Base-by-base conservation (phyloP, 2,888 invertebrate genomes). In the Archips xylosteana region DNA sequence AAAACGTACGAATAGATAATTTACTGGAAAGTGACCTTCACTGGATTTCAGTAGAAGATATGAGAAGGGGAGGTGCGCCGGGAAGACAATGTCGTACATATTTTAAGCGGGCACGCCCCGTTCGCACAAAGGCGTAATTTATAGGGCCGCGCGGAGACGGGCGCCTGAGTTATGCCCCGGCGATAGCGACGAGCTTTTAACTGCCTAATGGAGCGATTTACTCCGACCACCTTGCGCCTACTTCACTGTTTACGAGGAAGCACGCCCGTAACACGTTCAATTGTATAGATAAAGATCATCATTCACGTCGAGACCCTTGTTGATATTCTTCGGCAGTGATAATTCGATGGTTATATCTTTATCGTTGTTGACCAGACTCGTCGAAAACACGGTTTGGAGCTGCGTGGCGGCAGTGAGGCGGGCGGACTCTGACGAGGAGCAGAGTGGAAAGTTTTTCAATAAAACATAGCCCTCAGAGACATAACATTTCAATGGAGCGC, bases 101-200 rank as follows among this genome's bases (percentile, higher is more conserved):
- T 93, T 92, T 92, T 91, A 94, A 90, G 87, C 89, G 88, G 91
- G 89, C 89, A 91, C 92, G 92, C 92, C 93, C 90, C 83, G 87
- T 90, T 92, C 91, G 91, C 92, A 94, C 92, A 94, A 92, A 92
- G 91, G 89, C 89, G 91, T 92, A 92, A 94, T 94, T 94, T 93
- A 94, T 93, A 89, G 92, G 90, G 90, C 90, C 90, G 88, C 90
- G 91, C 89, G 90, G 92, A 94, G 94, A 92, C 92, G 92, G 93
- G 89, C 82, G 92, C 81, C 88, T 92, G 94, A 94, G 91, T 94
- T 92, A 94, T 94, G 91, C 90, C 85, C 89, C 89, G 87, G 87
- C 92, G 94, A 94, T 94, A 93, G 92, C 92, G 91, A 92, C 92
- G 94, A 92, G 94, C 94, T 94, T 94, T 94, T 94, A 94, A 94